Percentiles rank a stretch among this genome's conserved stretches.
Evolutionary conservation across 1,140 invertebrate species (phyloP).

Genomic region (Drosophila pallidifrons): DNA sequence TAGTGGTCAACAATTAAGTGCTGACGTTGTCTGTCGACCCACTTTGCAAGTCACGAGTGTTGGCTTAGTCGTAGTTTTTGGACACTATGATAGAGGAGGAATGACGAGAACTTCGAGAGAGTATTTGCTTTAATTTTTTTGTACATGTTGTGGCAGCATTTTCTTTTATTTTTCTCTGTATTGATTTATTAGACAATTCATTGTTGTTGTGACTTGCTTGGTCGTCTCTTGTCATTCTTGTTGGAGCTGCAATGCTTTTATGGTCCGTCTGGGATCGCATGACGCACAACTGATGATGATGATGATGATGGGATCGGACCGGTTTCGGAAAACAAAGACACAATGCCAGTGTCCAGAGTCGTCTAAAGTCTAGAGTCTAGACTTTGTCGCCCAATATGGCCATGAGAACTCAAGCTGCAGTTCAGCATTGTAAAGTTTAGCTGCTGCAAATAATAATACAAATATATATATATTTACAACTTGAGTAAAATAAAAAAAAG

Average conservation of each 20-base stretch:
- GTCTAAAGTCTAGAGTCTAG: conserved; percentile 67
- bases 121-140: conserved; percentile 17
- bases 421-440: not conserved
- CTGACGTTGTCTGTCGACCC: conserved; percentile 8
- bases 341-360: conserved; percentile 48
- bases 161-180: conserved; percentile 34
- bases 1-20: conserved; percentile 40
- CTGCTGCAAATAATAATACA: too few relatives aligned
- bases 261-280: conserved; percentile 62
- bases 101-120: not conserved
- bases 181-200: conserved; percentile 74
- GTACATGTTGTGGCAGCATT: conserved; percentile 27
- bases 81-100: not conserved
- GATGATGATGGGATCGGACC: conserved; percentile 53
- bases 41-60: not conserved
- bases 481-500: not conserved
- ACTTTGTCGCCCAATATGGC: conserved; percentile 63
- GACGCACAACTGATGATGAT: conserved; percentile 54
- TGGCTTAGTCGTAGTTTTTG: not conserved
- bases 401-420: conserved; percentile 27
- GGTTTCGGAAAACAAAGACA: conserved; percentile 67
- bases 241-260: conserved; percentile 61
- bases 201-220: conserved; percentile 40
- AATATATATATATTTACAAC: not conserved
- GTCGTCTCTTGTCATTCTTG: conserved; percentile 44